Evolutionary conservation across 2,797 vertebrate genomes (phyloP), one percentile per base, ranked within the genome.

Genomic region (Lacerta agilis): DNA sequence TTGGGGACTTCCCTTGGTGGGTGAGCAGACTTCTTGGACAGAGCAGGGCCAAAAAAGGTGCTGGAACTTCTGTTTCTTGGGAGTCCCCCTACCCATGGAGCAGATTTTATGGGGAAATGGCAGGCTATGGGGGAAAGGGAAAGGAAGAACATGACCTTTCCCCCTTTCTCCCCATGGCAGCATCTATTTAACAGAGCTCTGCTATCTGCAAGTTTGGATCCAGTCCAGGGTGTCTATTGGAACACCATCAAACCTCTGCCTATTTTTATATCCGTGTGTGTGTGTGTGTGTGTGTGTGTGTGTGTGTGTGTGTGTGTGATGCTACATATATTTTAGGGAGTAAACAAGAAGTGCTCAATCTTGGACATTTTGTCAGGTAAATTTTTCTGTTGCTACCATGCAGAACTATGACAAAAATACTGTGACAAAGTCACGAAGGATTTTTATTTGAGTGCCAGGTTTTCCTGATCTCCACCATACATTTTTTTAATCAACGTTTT

Each of bases 401-500:
- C 9, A 73, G 17, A 61, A 69, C 20, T 76, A 25, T 6, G 25
- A 66, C 8, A 43, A 27, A 49, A 79, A 69, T 67, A 11, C 5
- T 8, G 11, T 64, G 20, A 49, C 29, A 33, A 55, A 25, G 17
- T n/a, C 15, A 45, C 29, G 7, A 72, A 58, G 36, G 18, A 61
- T 83, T 75, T 58, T 13, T 11, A 73, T 83, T 3, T 18, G 5
- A 10, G n/a, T 73, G 41, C 8, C 69, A 88, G 58, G 33, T 73
- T 38, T 78, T n/a, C 10, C 20, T 69, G 33, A 38, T 38, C 41
- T 29, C 27, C 36, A 71, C 9, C 15, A 85, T 84, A 4, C 10
- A 17, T 67, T 77, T 82, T 87, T 64, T 85, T 55, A 66, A 85
- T 75, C 69, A 85, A 45, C 58, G 55, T 55, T 15, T 13, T 55